Percentiles rank a stretch among this genome's conserved stretches.
Evolutionary conservation across 30 jellyfish, hydroid and myxozoan genomes (phyloP).

Genomic region (Hydractinia echinata): DNA sequence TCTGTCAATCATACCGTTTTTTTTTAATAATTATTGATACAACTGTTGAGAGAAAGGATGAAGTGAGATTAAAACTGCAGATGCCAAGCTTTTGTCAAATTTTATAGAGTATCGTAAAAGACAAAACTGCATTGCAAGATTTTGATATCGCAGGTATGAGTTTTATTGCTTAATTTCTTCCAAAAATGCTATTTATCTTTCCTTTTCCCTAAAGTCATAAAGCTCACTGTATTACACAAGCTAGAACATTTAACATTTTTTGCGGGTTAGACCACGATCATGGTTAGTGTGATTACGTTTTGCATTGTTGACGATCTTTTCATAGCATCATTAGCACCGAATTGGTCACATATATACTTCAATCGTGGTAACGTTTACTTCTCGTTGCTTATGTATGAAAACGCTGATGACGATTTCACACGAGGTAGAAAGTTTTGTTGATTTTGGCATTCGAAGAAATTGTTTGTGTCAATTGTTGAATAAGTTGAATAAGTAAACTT

Average conservation of each 20-base stretch:
- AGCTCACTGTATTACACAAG: no score
- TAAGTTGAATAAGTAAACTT: no score
- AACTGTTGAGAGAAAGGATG: no score
- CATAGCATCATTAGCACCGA: constrained; percentile 53
- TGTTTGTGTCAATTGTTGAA: not conserved
- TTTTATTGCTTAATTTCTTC: not conserved
- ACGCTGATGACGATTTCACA: constrained; percentile 60
- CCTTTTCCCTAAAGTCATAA: no score
- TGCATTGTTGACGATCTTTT: not conserved
- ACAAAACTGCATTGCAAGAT: constrained; percentile 4
- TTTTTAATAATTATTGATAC: no score
- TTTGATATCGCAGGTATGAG: not conserved
- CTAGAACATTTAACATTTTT: no score
- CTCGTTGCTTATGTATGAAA: constrained; percentile 24
- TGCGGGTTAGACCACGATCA: no score
- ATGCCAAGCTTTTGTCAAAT: not conserved
- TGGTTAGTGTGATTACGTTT: no score
- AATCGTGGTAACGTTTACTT: constrained; percentile 57
- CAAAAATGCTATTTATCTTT: not conserved
- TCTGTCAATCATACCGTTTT: no score
- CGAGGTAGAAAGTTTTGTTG: constrained; percentile 31
- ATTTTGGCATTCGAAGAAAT: not conserved
- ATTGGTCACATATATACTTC: constrained; percentile 48
- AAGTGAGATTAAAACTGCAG: no score
- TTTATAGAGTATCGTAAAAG: not conserved